Percentiles rank a stretch among this genome's conserved stretches.
Conservation (phyloP, 2,888 invertebrate genomes). For the Callyntrura sp. region DNA sequence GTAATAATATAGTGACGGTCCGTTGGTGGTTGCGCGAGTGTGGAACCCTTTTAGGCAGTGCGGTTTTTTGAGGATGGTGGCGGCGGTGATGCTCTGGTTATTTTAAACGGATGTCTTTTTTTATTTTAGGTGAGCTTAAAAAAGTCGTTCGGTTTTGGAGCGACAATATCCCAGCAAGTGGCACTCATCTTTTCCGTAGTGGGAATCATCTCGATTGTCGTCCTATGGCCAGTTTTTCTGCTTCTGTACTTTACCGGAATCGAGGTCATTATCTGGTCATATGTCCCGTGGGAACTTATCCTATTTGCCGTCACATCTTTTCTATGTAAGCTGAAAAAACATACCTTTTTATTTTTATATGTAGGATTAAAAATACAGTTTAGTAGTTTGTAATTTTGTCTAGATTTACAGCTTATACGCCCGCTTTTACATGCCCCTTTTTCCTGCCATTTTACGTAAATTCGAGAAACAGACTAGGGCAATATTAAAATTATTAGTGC, state of each 20-base stretch:
- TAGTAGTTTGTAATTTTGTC: background rate
- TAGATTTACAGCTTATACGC: background rate
- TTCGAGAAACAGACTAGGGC: no score
- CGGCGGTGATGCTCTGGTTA: slow-evolving; percentile 17
- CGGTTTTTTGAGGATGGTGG: slow-evolving; percentile 13
- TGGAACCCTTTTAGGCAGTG: no score
- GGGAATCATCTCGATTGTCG: slow-evolving; percentile 94
- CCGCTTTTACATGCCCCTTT: slow-evolving; percentile 21
- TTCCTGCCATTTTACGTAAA: no score
- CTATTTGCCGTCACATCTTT: slow-evolving; percentile 93
- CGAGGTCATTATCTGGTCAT: slow-evolving; percentile 93
- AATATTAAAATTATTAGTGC: no score
- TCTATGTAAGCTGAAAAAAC: slow-evolving; percentile 88
- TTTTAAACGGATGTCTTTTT: slow-evolving; percentile 41
- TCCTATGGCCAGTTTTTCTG: slow-evolving; percentile 95
- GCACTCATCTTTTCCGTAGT: slow-evolving; percentile 97
- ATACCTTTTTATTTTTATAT: no score
- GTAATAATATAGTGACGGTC: background rate
- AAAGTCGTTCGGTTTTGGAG: slow-evolving; percentile 95
- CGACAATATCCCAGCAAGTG: slow-evolving; percentile 88
- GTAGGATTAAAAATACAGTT: no score
- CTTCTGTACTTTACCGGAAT: slow-evolving; percentile 94
- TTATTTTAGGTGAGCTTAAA: slow-evolving; percentile 93
- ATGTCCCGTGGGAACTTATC: slow-evolving; percentile 95
- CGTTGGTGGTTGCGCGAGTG: background rate